phyloP scores from a whole-genome alignment of 2,113 vertebrate genomes.

The Hypanus sabinus region DNA sequence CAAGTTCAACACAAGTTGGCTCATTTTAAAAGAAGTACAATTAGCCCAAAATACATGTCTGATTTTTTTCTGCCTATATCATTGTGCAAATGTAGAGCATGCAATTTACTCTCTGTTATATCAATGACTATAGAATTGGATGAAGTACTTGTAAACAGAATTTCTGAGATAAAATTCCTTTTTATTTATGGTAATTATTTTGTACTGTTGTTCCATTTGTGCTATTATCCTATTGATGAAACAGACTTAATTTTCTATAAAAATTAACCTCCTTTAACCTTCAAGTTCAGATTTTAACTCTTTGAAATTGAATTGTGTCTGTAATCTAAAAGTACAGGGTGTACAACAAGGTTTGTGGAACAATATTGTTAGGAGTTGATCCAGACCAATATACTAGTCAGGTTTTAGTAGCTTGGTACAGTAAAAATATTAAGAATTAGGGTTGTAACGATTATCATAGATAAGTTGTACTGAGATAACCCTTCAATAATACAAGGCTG shows the following conservation, averaged over 20 bases:
- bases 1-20: too few relatives aligned
- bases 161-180: not conserved
- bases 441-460: slow-evolving; percentile 31
- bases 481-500: not conserved
- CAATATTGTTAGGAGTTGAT: slow-evolving; percentile 28
- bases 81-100: not conserved
- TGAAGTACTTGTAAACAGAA: not conserved
- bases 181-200: not conserved
- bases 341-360: not conserved
- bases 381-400: slow-evolving; percentile 11
- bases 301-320: not conserved
- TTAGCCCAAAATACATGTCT: not conserved
- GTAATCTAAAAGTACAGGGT: not conserved
- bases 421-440: slow-evolving; percentile 34
- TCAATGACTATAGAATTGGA: not conserved
- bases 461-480: not conserved
- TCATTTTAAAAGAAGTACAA: not conserved
- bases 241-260: not conserved
- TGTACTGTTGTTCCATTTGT: not conserved
- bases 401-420: slow-evolving; percentile 18
- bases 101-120: not conserved
- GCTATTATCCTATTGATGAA: not conserved
- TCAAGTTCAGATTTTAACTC: not conserved
- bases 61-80: not conserved
- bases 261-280: not conserved